Evolutionary conservation across 2,113 vertebrate genomes (phyloP), one percentile per base, ranked within the genome.

Genomic region (Leptocoma aspasia): DNA sequence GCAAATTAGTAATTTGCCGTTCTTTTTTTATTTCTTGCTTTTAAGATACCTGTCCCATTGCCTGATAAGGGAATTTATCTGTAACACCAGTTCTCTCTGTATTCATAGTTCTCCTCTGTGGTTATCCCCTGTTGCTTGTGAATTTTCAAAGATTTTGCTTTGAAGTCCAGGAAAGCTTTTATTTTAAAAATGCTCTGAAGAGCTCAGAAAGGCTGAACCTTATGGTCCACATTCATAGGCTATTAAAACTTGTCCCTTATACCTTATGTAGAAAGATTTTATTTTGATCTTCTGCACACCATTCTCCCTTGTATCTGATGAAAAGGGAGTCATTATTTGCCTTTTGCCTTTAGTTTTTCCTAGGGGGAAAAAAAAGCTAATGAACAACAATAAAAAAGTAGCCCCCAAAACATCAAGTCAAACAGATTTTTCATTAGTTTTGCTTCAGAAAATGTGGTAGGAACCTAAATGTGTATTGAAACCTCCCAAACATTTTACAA

Each of bases 161-260:
- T 93, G 82, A 95, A 96, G 76, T 89, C 28, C n/a, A 71, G 49
- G 64, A 83, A 92, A 42, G 68, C 88, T 93, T 94, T 93, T 92
- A 37, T 95, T 96, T 96, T 89, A 78, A 64, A 56, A 90, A 80
- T 35, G 14, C 37, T 93, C 47, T 88, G 86, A 95, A 84, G 53
- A 90, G 52, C 56, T 81, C 76, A 49, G 52, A 90, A 92, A 81
- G 64, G 49, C 76, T 86, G 64, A 56, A 83, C 66, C n/a, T 95
- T 90, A 41, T 39, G 65, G 61, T 86, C 76, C 23, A 5, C 37
- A 37, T 39, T 52, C 64, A 52, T 15, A 86, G 82, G 33, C 50
- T 87, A 39, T 90, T 94, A 60, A 78, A 93, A 90, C 31, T 64
- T 89, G 52, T 81, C 45, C 52, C 75, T 81, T 89, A 49, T 14